Conservation (phyloP, 2,797 vertebrate genomes). For the Syncerus caffer region DNA sequence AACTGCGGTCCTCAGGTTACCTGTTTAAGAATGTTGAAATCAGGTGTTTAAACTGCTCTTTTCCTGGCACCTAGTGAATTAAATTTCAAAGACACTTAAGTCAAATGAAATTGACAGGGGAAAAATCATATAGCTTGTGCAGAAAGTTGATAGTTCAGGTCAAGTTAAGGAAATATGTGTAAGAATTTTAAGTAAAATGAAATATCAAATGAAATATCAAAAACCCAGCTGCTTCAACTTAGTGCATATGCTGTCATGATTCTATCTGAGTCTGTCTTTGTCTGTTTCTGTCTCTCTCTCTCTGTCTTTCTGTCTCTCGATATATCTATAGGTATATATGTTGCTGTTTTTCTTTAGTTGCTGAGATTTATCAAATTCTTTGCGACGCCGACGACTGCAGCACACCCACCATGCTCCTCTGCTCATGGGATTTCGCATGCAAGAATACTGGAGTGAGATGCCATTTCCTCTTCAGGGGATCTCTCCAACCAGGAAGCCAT, state of each 20-base stretch:
- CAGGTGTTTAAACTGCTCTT: background rate
- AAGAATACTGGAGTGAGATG: background rate
- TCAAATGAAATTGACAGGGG: background rate
- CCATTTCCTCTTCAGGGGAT: background rate
- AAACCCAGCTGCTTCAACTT: background rate
- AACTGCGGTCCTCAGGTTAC: too few relatives aligned
- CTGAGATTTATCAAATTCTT: background rate
- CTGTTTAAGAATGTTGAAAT: background rate
- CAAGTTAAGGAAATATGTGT: background rate
- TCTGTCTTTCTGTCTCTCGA: accelerated
- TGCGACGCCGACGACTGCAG: accelerated
- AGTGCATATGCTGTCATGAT: too few relatives aligned
- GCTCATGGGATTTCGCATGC: accelerated
- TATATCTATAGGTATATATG: background rate
- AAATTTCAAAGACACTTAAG: background rate
- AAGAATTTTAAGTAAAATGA: background rate
- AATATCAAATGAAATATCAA: background rate
- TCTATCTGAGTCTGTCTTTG: background rate
- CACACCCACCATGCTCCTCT: background rate
- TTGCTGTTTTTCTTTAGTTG: background rate
- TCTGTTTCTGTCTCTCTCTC: background rate
- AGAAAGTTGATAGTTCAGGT: background rate
- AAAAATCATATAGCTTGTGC: background rate
- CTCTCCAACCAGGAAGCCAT: accelerated
- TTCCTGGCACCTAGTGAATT: background rate